Evolutionary conservation across 2,888 invertebrate genomes (phyloP), one percentile per base, ranked within the genome.

Genomic region (Drosophila emarginata): DNA sequence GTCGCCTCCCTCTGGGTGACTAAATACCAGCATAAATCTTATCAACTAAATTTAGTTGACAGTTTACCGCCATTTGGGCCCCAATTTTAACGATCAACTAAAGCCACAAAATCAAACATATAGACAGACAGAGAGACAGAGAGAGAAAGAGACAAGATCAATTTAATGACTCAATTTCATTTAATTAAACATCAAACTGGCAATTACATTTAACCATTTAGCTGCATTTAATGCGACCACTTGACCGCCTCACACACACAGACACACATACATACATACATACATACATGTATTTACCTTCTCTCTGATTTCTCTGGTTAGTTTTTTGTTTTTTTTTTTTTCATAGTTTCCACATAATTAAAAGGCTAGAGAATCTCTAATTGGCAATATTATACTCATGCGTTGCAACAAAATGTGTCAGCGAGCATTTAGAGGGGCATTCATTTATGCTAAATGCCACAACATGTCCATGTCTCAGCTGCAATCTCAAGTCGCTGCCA

Each of bases 361-460:
- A 86, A 74, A 70, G 74, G 64, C 72, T 73, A 64, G 74, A 65
- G 72, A 32, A 9, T 32, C 32, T 83, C 72, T 80, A 82, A 83
- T 78, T 86, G 77, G 67, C 57, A 40, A 61, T 65, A 23, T 23
- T 21, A n/a, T 23, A 7, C 26, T 52, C 11, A 28, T 32, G 32
- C 28, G 32, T 54, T 18, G 18, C 32, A 57, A 36, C 61, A 58
- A 79, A 76, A 78, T 83, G 76, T 83, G 85, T 85, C 85, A 87
- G 74, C 64, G 78, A 76, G 77, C 77, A 85, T 88, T 77, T 77
- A 60, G 73, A 71, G 72, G 65, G 72, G 80, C 87, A 87, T 82
- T 82, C 71, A 78, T 85, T 87, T 87, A 84, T 84, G 85, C 82
- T 85, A 54, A 87, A 84, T 84, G 83, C 86, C 85, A 87, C 71